Evolutionary conservation across 2,797 vertebrate species (phyloP).

Genomic region (Rhinatrema bivittatum): DNA sequence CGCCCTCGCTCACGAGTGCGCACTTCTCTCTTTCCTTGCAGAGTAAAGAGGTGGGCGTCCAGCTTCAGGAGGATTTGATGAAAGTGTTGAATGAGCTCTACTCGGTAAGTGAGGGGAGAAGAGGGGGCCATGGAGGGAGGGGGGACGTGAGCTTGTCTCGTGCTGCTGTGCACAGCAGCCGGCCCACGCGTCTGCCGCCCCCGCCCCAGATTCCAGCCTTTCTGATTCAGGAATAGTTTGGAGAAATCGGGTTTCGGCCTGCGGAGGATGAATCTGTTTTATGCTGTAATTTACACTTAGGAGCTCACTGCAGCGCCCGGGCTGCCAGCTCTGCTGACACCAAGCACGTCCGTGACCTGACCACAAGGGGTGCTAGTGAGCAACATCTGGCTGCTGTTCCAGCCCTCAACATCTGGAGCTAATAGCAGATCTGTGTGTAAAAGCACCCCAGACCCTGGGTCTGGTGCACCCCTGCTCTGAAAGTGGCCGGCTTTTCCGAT

Average conservation of each 20-base stretch:
- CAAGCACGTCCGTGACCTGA: too few species aligned
- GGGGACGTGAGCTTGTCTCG: constrained; percentile 9
- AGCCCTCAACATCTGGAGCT: too few species aligned
- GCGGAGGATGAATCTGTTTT: constrained; percentile 7
- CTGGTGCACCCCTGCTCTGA: too few species aligned
- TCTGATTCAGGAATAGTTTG: constrained; percentile 6
- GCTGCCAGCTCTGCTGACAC: background rate
- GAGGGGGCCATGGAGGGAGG: constrained; percentile 15
- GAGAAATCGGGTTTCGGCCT: background rate
- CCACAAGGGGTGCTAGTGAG: too few species aligned
- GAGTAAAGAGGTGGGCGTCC: constrained; percentile 96
- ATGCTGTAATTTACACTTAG: background rate
- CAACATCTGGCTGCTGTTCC: too few species aligned
- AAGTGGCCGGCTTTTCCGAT: too few species aligned
- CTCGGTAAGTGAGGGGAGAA: constrained; percentile 67
- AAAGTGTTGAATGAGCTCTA: constrained; percentile 96
- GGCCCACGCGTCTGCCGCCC: too few species aligned
- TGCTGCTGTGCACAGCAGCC: constrained; percentile 3
- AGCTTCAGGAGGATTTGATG: constrained; percentile 95
- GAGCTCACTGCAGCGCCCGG: background rate
- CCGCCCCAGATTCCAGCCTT: background rate
- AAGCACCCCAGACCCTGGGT: too few species aligned
- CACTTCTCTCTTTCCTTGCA: constrained; percentile 54
- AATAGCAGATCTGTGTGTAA: too few species aligned
- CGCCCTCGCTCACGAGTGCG: too few species aligned